phyloP scores from a whole-genome alignment of 1,140 invertebrate species.

The Tribolium madens region DNA sequence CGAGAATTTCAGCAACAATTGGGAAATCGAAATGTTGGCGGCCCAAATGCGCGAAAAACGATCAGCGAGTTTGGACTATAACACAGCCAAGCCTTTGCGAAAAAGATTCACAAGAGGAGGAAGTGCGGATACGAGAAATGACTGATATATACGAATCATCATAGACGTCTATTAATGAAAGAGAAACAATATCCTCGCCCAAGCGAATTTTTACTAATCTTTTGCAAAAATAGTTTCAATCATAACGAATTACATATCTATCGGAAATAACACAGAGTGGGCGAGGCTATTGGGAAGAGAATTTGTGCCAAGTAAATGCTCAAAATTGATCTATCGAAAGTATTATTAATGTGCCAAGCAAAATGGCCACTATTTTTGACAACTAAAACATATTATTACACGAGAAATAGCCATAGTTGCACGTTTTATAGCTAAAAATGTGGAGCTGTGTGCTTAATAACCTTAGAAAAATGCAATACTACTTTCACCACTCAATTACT shows the following conservation, averaged over 20 bases:
- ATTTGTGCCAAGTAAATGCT: conserved; percentile 34
- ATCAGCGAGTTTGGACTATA: conserved; percentile 62
- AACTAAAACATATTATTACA: conserved; percentile 8
- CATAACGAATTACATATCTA: conserved; percentile 29
- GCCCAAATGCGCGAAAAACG: conserved; percentile 61
- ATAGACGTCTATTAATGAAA: conserved; percentile 22
- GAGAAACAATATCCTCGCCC: conserved; percentile 10
- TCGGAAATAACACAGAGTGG: not conserved
- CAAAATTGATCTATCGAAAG: conserved; percentile 31
- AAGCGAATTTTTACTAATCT: conserved; percentile 5
- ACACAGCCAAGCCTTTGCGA: conserved; percentile 50
- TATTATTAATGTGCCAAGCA: conserved; percentile 21
- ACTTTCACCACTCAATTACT: conserved; percentile 46
- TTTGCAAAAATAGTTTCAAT: conserved; percentile 14
- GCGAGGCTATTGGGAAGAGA: not conserved
- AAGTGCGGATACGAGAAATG: conserved; percentile 48
- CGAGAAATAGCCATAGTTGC: not conserved
- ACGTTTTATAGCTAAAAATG: conserved; percentile 2
- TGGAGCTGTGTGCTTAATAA: not conserved
- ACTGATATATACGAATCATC: conserved; percentile 51
- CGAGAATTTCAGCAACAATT: conserved; percentile 61
- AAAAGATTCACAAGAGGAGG: conserved; percentile 49
- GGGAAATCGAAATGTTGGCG: conserved; percentile 63
- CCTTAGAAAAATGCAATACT: conserved; percentile 43
- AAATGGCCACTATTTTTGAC: conserved; percentile 24